Evolutionary conservation across 2,888 invertebrate species (phyloP).

Genomic region (Scaptomyza tumidula): DNA sequence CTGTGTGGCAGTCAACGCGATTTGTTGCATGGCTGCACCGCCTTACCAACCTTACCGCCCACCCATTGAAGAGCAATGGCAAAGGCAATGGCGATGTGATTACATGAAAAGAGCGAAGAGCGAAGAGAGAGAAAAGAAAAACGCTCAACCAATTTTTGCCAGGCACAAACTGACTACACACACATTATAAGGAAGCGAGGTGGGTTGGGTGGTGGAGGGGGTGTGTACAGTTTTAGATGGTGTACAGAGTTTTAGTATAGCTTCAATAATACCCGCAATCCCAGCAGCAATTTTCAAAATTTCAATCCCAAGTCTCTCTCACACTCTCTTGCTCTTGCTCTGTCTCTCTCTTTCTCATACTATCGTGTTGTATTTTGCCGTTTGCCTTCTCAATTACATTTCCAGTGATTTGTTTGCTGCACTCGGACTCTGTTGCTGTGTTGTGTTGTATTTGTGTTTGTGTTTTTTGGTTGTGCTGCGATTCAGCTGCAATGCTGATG

Average conservation of each 20-base stretch:
- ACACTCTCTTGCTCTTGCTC: background rate
- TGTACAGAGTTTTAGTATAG: slow-evolving; percentile 34
- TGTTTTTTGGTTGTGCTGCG: slow-evolving; percentile 40
- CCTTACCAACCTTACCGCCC: slow-evolving; percentile 16
- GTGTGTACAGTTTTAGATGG: slow-evolving; percentile 23
- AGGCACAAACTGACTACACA: slow-evolving; percentile 67
- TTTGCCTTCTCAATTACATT: slow-evolving; percentile 47
- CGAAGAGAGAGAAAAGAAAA: slow-evolving; percentile 23
- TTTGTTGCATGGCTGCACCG: slow-evolving; percentile 72
- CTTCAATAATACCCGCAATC: slow-evolving; percentile 76
- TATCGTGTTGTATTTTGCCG: background rate
- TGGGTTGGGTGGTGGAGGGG: no score
- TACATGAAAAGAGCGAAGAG: slow-evolving; percentile 46
- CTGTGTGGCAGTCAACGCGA: slow-evolving; percentile 63
- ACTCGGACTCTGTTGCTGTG: slow-evolving; percentile 32
- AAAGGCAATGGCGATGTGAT: slow-evolving; percentile 52
- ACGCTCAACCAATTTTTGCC: slow-evolving; percentile 62
- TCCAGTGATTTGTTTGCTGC: slow-evolving; percentile 73
- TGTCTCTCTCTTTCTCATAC: background rate
- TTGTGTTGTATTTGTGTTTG: slow-evolving; percentile 22
- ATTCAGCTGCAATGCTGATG: slow-evolving; percentile 67
- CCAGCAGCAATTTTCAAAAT: slow-evolving; percentile 80
- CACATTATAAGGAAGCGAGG: slow-evolving; percentile 22
- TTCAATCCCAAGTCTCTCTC: slow-evolving; percentile 67
- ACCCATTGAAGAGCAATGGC: slow-evolving; percentile 21